phyloP scores from a whole-genome alignment of 2,888 invertebrate species.

The Barypeithes pellucidus region DNA sequence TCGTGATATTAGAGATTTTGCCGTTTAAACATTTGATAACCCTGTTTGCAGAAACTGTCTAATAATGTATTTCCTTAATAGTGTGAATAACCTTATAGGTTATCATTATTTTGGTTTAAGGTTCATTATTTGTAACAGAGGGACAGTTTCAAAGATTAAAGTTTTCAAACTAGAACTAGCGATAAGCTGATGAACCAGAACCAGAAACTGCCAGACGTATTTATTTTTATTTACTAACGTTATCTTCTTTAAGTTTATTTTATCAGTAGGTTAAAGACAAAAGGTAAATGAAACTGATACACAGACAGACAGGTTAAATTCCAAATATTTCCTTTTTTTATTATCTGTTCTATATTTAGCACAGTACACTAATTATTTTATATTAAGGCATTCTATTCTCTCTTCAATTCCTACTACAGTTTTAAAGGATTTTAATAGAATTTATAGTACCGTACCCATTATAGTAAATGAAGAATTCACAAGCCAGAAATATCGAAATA shows the following conservation, averaged over 20 bases:
- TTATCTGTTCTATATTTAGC: too few relatives aligned
- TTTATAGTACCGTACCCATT: too few relatives aligned
- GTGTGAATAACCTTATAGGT: background rate
- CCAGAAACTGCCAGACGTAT: background rate
- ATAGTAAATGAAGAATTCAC: too few relatives aligned
- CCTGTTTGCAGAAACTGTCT: too few relatives aligned
- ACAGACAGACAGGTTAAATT: constrained; percentile 5
- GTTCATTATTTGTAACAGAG: background rate
- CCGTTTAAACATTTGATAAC: too few relatives aligned
- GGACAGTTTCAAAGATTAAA: constrained; percentile 2
- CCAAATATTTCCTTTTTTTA: constrained; percentile 16
- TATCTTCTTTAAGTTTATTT: background rate
- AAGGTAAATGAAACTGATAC: background rate
- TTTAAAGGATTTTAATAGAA: too few relatives aligned
- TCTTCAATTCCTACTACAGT: too few relatives aligned
- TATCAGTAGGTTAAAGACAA: background rate
- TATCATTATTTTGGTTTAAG: constrained; percentile 15
- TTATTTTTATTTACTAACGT: background rate
- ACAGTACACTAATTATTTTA: too few relatives aligned
- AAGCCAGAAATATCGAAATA: too few relatives aligned
- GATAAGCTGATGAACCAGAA: too few relatives aligned
- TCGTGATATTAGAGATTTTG: too few relatives aligned
- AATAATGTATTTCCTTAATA: background rate
- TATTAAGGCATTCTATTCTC: too few relatives aligned
- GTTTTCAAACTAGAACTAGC: background rate